A percentile compares a stretch with the other conserved stretches of the same genome.
Evolutionary conservation across 1,140 invertebrate species (phyloP).

Genomic region (Vanessa atalanta): DNA sequence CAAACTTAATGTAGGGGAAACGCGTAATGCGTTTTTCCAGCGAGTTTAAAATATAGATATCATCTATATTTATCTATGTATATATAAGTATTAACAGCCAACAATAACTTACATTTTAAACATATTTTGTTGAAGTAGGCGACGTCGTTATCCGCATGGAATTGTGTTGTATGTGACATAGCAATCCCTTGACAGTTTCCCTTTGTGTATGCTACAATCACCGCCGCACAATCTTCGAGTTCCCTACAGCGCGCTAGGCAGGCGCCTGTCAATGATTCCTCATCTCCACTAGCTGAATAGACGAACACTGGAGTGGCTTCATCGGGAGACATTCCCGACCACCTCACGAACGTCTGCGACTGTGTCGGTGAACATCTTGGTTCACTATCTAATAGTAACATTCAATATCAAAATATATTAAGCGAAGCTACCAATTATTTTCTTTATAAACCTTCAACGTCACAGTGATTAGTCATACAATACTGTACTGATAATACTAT

Average conservation of each 20-base stretch:
- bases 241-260: slow-evolving; percentile 64
- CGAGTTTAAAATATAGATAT: too few relatives aligned
- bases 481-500: too few relatives aligned
- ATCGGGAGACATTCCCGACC: slow-evolving; percentile 64
- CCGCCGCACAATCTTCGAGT: slow-evolving; percentile 62
- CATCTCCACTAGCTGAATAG: slow-evolving; percentile 68
- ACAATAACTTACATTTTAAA: slow-evolving; percentile 55
- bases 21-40: too few relatives aligned
- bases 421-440: too few relatives aligned
- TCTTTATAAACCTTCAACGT: too few relatives aligned
- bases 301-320: slow-evolving; percentile 62
- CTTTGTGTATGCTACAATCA: slow-evolving; percentile 56
- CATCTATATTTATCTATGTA: too few relatives aligned
- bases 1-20: too few relatives aligned
- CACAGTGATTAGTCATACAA: too few relatives aligned
- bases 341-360: slow-evolving; percentile 58
- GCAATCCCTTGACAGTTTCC: slow-evolving; percentile 69
- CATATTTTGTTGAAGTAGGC: slow-evolving; percentile 76
- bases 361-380: slow-evolving; percentile 48
- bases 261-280: slow-evolving; percentile 64
- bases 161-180: slow-evolving; percentile 36
- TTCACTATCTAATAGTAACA: slow-evolving; percentile 19
- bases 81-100: not conserved
- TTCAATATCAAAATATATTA: too few relatives aligned
- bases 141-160: slow-evolving; percentile 65